Evolutionary conservation across 2,113 vertebrate genomes (phyloP), one percentile per base, ranked within the genome.

Genomic region (Ammospiza caudacuta): DNA sequence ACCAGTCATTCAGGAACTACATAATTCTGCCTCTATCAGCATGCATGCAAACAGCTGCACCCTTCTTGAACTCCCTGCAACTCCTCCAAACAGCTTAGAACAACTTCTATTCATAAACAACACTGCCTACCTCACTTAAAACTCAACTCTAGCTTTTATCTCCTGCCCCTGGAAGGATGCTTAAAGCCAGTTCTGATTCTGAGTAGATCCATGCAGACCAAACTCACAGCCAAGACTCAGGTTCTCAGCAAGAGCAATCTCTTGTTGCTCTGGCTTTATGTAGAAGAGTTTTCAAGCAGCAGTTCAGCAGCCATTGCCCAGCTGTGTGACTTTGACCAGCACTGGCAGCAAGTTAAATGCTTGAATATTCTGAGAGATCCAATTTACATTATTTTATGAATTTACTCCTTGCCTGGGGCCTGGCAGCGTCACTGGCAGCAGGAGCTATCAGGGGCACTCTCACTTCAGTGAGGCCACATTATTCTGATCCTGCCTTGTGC

Each of bases 371-470:
- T 55, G 52, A 78, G 77, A 92, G 47, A 87, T 64, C 29, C 14
- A 61, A 70, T 89, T 90, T 87, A 57, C 64, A 43, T 89, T 74
- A 15, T 62, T 93, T 61, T 92, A 87, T 78, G 84, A 92, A 78
- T 58, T 80, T 58, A 35, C n/a, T 84, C 73, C 61, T 94, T 85
- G 55, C 87, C 69, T 70, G 74, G 22, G 62, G 84, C 78, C 88
- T 19, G 9, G 64, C 61, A 90, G 77, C 44, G 29, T 51, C 90
- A 87, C 61, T 78, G 52, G 52, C 88, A 92, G 80, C 69, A 76
- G 83, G 52, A 95, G 66, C 37, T 76, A 33, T 64, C 68, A 68
- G 83, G 77, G 66, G 87, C 75, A 86, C 46, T 84, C 75, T 91
- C 55, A 74, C 54, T 91, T 79, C 43, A 74, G 67, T 67, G 49